Base-by-base conservation (phyloP, 2,797 vertebrate species). In the Falco berigora region DNA sequence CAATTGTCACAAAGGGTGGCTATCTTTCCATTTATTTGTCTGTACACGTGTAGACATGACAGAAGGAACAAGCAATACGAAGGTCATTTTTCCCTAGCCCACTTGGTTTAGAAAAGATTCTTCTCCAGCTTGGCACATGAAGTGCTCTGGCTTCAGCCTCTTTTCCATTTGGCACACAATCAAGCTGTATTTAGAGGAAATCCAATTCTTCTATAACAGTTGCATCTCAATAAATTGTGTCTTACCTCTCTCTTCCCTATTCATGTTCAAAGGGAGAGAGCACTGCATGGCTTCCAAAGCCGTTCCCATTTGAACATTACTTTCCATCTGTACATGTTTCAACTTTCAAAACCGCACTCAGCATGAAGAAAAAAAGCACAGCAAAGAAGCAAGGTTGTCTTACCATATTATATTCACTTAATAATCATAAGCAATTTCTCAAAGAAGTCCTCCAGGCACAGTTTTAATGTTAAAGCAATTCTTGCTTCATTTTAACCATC, bases 401-500 rank as follows among this genome's bases (percentile, higher is more conserved):
- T 68, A 68, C 50, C 4, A 1, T 74, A 86, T 94, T 93, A 95
- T 58, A 87, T 76, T 92, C 78, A 84, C 66, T 73, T 69, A 76
- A 90, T 87, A 91, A 90, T 94, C 90, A 87, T 20, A 88, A 91
- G 81, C 89, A 80, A 79, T 91, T 97, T 96, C 78, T 89, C 64
- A 59, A 78, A 61, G n/a, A 97, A 96, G 58, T 75, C 92, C 92
- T 94, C 69, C 78, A 92, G 94, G 94, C 96, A 94, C 50, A 88
- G 55, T 91, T 80, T 93, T 94, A 86, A 90, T 42, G 87, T 68
- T 93, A 84, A 91, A 90, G 82, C 85, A 95, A 73, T 94, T 94
- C 79, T 67, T 88, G 12, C 63, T 96, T 83, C 93, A 82, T 95
- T 95, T 93, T 67, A 92, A 78, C 88, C 56, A 92, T 82, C 79